phyloP scores from a whole-genome alignment of 2,113 vertebrate species.

The Bettongia penicillata region DNA sequence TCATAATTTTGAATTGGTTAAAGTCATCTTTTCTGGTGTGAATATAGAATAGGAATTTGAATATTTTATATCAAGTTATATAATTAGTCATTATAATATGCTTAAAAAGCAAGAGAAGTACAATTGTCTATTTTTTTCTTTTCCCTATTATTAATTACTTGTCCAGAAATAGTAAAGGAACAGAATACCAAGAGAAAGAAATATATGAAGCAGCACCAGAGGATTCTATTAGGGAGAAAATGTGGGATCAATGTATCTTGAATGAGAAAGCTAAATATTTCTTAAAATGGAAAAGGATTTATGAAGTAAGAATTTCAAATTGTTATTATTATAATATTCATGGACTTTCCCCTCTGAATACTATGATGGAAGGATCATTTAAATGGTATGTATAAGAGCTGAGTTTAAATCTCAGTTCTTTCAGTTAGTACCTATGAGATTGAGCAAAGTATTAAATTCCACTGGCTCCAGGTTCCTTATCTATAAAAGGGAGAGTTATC shows the following conservation, averaged over 20 bases:
- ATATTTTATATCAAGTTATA: background rate
- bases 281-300: background rate
- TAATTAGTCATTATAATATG: background rate
- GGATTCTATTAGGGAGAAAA: background rate
- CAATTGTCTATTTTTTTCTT: background rate
- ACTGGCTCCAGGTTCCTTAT: background rate
- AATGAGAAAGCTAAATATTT: background rate
- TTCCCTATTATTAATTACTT: background rate
- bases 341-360: background rate
- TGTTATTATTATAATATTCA: background rate
- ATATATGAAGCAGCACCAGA: background rate
- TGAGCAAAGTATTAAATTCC: background rate
- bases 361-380: background rate
- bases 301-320: background rate
- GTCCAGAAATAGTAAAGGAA: background rate
- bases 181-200: background rate
- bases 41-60: background rate
- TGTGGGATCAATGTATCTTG: background rate
- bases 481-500: background rate
- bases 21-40: background rate
- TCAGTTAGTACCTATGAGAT: background rate
- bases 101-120: background rate
- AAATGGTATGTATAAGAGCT: background rate
- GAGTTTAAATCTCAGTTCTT: background rate
- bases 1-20: background rate